A percentile compares a stretch with the other conserved stretches of the same genome.
Conservation (phyloP, 2,888 invertebrate genomes). For the Chloroclystis v-ata region DNA sequence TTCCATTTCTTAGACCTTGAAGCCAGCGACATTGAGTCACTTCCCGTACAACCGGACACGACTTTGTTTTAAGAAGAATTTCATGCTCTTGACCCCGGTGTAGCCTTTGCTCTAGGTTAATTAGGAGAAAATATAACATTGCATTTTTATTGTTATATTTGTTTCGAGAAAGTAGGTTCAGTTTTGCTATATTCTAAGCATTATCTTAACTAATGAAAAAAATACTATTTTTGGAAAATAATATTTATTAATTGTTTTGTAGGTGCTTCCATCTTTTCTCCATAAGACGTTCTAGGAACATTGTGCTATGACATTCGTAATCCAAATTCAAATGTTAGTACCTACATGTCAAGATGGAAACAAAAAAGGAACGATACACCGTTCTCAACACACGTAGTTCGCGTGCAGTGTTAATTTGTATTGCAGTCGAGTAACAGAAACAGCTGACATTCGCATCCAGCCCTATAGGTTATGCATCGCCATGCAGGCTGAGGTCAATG, state of each 20-base stretch:
- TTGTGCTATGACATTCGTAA: too few relatives aligned
- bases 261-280: too few relatives aligned
- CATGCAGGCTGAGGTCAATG: conserved; percentile 41
- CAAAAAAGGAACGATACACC: not conserved
- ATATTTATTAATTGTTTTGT: too few relatives aligned
- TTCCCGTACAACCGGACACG: conserved; percentile 55
- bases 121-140: conserved; percentile 2
- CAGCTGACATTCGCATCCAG: conserved; percentile 40
- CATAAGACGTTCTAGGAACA: too few relatives aligned
- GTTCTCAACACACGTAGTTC: not conserved
- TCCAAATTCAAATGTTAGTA: too few relatives aligned
- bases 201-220: too few relatives aligned
- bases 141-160: too few relatives aligned
- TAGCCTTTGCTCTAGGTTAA: conserved; percentile 1
- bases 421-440: conserved; percentile 37
- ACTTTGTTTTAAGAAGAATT: conserved; percentile 12
- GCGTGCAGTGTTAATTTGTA: conserved; percentile 13
- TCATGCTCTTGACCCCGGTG: conserved; percentile 5
- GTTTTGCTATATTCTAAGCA: too few relatives aligned
- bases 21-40: conserved; percentile 37
- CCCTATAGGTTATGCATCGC: conserved; percentile 48
- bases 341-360: too few relatives aligned
- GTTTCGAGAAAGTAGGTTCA: too few relatives aligned
- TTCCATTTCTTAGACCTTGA: conserved; percentile 73
- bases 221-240: too few relatives aligned